Base-by-base conservation (phyloP, 2,888 invertebrate species). In the Tipula vernalis region DNA sequence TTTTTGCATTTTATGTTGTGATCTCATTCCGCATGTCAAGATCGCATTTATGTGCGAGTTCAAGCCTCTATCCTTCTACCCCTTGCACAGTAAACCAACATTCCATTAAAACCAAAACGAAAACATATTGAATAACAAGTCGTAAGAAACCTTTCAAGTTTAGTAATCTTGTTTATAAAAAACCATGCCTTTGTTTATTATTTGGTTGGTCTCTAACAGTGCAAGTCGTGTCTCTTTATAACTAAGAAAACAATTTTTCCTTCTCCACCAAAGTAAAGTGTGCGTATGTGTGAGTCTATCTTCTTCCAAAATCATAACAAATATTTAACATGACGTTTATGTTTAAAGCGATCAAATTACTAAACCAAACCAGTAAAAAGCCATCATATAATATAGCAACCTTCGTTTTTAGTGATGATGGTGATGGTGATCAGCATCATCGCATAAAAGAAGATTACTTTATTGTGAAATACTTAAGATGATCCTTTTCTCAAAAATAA, bases 141-240 rank as follows among this genome's bases (percentile, higher is more conserved):
- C 71, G 28, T 71, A 71, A 18, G 71, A 71, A 71, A 71, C 71
- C 71, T 71, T 71, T 71, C 28, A 71, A 71, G 71, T 71, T 57
- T 71, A 28, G 28, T 51, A 39, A 39, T 39, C 39, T 28, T 28
- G 28, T 51, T 51, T 51, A 51, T 51, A 51, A 5, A 51, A n/a
- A 15, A 51, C 15, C 51, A 51, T 51, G 71, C 10, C 71, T 71
- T 71, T 71, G 71, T 71, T 8, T 71, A 28, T 71, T 71, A 28
- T 71, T 71, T 71, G 71, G 71, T 71, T 71, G 71, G 71, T 71
- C 71, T 71, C 71, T 71, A 71, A 71, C 71, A 71, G 71, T 71
- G 71, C 71, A 71, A 6, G 71, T 71, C 71, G 71, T 71, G 28
- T 71, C 51, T 51, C 51, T 51, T 51, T 57, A 57, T 71, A 71